Base-by-base conservation (phyloP, 2,113 vertebrate genomes). In the Varanus salvator region DNA sequence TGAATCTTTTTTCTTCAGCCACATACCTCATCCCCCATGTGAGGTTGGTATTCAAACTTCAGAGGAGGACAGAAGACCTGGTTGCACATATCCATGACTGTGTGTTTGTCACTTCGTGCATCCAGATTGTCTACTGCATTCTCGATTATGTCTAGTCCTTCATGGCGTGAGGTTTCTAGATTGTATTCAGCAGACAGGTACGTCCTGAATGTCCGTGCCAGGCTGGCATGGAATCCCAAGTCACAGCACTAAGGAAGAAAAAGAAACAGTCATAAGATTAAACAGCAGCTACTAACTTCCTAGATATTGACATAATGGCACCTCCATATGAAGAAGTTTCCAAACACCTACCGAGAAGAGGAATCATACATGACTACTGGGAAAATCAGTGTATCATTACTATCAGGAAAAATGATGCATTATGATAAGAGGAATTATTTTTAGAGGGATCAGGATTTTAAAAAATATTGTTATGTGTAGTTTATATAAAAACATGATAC, bases 51-150 rank as follows among this genome's bases (percentile, higher is more conserved):
- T 96, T 99, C 99, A 1, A 99, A 99, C 95, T 98, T 99, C 92
- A 99, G 98, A 0, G 99, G 99, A 0, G 99, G 99, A 90, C 99
- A 99, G 98, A 99, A 99, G 96, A 99, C 98, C 96, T 99, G 99
- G 97, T 99, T 99, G 96, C 98, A 98, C 98, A 99, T 99, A 96
- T 99, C 99, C 99, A 99, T 99, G 95, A 99, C 96, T 19, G 98
- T 99, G 97, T 99, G 99, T 95, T 99, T 99, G 98, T 99, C 99
- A 0, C 98, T 99, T 27, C 99, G 98, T 0, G 99, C 98, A 75
- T 99, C 99, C 96, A 99, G 96, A 97, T 98, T 99, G 96, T 99
- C 99, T 97, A 99, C 99, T 0, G 99, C 99, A 0, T 98, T 99
- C 97, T 99, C 99, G 0, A 99, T 98, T 92, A 99, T 93, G 34